Conservation (phyloP, 2,888 invertebrate genomes). For the Lumbricus terrestris region DNA sequence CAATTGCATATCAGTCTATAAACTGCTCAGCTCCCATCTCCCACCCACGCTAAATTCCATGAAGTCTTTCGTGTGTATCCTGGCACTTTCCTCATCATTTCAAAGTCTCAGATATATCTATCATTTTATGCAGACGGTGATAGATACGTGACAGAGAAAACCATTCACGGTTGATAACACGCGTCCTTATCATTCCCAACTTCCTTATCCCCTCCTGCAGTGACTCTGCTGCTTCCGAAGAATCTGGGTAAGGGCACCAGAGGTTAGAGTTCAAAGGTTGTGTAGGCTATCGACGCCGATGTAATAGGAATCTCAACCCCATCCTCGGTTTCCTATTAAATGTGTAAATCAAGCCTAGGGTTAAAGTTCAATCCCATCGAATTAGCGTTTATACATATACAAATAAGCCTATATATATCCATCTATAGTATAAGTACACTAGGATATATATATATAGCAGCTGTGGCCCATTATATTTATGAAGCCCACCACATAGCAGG, state of each 20-base stretch:
- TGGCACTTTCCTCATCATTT: too few species aligned
- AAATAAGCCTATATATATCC: too few species aligned
- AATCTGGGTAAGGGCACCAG: not conserved
- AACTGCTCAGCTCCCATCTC: too few species aligned
- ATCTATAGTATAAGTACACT: too few species aligned
- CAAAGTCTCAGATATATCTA: too few species aligned
- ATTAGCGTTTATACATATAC: not conserved
- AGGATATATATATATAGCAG: too few species aligned
- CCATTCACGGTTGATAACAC: not conserved
- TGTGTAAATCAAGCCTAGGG: not conserved
- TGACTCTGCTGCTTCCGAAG: not conserved
- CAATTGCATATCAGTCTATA: not conserved
- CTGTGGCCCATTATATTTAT: too few species aligned
- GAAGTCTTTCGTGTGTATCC: too few species aligned
- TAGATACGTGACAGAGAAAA: not conserved
- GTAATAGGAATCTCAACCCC: not conserved
- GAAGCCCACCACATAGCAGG: too few species aligned
- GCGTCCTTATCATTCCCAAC: not conserved
- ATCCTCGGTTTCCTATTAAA: not conserved
- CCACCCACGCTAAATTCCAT: too few species aligned
- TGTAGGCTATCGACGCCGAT: not conserved
- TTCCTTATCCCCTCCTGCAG: not conserved
- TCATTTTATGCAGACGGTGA: too few species aligned
- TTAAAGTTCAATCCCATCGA: not conserved
- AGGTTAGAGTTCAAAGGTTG: not conserved